Base-by-base conservation (phyloP, 2,888 invertebrate genomes). In the Dicroscelio sp. region DNA sequence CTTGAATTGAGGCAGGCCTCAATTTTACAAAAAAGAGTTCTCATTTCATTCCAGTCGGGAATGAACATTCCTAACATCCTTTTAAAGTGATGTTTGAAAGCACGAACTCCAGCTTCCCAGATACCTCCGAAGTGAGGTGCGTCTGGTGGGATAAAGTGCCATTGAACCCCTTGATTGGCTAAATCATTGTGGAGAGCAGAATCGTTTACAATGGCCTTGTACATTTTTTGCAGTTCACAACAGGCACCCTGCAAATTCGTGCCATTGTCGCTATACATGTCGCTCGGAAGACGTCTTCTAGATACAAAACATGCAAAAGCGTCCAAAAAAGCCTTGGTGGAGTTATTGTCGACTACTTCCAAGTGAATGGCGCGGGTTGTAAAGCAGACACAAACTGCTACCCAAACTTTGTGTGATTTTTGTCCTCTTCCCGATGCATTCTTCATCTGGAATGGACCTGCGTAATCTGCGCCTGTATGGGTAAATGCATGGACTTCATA, bases 401-500 rank as follows among this genome's bases (percentile, higher is more conserved):
- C 25, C 1, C 23, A 69, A 38, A 43, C 43, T 43, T 69, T 69
- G 12, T 55, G 23, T 8, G 52, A 17, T 23, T 31, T n/a, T 33
- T 75, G 75, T 55, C 75, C 75, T 8, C 69, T 20, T 23, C 69
- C 38, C 4, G 69, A n/a, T 23, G 69, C 38, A 14, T 55, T 55
- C n/a, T 55, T 52, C 23, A 55, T 55, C 14, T 20, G n/a, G 25
- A 75, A 33, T 33, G 75, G 75, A 33, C 55, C 75, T 12, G 75
- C 33, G 10, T 75, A 75, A 33, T 75, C 75, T 1, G 55, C 55
- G 5, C 75, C 75, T 8, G 75, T 75, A 27, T 75, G 31, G 20
- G n/a, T 20, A 33, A 75, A 75, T 10, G 75, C 31, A 17, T 48
- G 27, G 27, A 27, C 8, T 27, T 10, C 43, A 27, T 43, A 10